These are phyloP conservation scores for Philereme vetulata DNA, from an alignment of 2,888 invertebrate genomes.

Conservation along the genomic window DNA sequence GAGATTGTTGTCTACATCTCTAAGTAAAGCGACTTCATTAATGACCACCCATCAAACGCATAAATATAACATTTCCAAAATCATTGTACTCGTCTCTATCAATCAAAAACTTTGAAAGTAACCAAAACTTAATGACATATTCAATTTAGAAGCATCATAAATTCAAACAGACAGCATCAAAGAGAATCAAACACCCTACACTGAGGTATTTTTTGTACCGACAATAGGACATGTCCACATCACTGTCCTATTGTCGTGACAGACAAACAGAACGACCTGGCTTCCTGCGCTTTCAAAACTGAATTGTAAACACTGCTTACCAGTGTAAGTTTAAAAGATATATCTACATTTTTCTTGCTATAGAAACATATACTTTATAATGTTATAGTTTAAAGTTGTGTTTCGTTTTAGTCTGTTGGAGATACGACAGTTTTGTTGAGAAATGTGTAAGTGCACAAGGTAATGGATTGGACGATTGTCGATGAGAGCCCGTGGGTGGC, in stretches of 20 bases:
- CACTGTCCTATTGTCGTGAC: conserved; percentile 62
- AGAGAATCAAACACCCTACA: conserved; percentile 52
- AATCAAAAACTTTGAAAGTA: conserved; percentile 24
- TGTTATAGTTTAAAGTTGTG: accelerated
- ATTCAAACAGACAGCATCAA: conserved; percentile 45
- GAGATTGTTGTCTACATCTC: too few species aligned
- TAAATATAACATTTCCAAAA: conserved; percentile 9
- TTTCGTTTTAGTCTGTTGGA: conserved; percentile 20
- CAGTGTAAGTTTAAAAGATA: neutral
- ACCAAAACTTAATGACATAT: conserved; percentile 35
- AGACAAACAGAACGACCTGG: conserved; percentile 66
- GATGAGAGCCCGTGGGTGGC: conserved; percentile 67
- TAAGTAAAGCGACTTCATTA: neutral
- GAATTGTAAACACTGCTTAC: conserved; percentile 52
- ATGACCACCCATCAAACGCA: conserved; percentile 21
- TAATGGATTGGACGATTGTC: conserved; percentile 72
- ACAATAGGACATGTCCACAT: conserved; percentile 53
- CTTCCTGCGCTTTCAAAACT: conserved; percentile 73
- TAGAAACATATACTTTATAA: conserved; percentile 20
- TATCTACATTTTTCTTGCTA: conserved; percentile 18
- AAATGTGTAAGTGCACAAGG: conserved; percentile 53
- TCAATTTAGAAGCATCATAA: conserved; percentile 43
- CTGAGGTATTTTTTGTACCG: conserved; percentile 44
- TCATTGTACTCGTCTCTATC: conserved; percentile 16
- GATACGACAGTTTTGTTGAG: conserved; percentile 40